Evolutionary conservation across 2,797 vertebrate species (phyloP).

Genomic region (Xyrichtys novacula): DNA sequence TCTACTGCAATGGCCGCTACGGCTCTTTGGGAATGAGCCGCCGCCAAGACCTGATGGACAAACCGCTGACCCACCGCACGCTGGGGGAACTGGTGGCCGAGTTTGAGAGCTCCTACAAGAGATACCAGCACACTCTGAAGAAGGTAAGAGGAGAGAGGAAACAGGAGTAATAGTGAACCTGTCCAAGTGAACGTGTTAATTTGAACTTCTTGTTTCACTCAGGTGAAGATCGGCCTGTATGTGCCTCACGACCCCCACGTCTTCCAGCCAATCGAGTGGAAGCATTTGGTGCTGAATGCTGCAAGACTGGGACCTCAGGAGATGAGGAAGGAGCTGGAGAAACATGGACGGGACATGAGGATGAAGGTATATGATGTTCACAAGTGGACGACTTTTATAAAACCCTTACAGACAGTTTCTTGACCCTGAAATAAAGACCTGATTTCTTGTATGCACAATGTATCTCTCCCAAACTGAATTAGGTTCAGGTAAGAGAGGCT

Average conservation of each 20-base stretch:
- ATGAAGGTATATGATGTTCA: conserved; percentile 89
- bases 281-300: conserved; percentile 92
- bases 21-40: conserved; percentile 97
- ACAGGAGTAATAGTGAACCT: no score
- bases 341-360: conserved; percentile 95
- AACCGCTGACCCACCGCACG: conserved; percentile 91
- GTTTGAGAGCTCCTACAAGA: conserved; percentile 95
- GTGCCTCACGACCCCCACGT: conserved; percentile 96
- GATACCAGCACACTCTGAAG: conserved; percentile 95
- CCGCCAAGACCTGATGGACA: conserved; percentile 95
- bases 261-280: conserved; percentile 97
- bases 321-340: conserved; percentile 95
- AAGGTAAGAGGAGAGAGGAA: conserved; percentile 76
- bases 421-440: no score
- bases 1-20: conserved; percentile 94
- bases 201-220: not conserved
- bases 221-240: conserved; percentile 94
- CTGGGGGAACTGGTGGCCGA: conserved; percentile 96
- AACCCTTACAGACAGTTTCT: no score
- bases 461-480: no score
- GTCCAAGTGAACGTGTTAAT: not conserved
- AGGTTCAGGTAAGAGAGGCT: no score
- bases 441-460: no score
- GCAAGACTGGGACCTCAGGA: conserved; percentile 90
- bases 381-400: not conserved